phyloP scores from a whole-genome alignment of 2,113 vertebrate species.

The Poeciliopsis occidentalis region DNA sequence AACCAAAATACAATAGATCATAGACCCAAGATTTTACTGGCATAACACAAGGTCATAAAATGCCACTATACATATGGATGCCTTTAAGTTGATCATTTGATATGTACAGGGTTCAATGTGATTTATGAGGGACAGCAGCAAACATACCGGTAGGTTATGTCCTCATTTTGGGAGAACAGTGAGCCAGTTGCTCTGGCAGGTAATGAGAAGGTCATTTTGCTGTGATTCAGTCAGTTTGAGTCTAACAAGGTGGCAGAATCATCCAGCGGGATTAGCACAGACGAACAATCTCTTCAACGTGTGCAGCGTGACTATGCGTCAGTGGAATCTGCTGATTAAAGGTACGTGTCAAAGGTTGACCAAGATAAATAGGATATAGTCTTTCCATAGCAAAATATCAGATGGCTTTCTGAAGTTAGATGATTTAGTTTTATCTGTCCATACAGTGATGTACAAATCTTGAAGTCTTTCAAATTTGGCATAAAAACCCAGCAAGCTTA shows the following conservation, averaged over 20 bases:
- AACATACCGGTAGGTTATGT: slow-evolving; percentile 11
- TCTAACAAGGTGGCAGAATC: slow-evolving; percentile 60
- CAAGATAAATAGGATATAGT: not conserved
- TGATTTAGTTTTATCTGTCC: slow-evolving; percentile 20
- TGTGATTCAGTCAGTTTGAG: slow-evolving; percentile 59
- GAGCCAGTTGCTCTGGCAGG: slow-evolving; percentile 28
- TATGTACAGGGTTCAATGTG: not conserved
- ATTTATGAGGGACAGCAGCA: not conserved
- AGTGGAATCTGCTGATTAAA: slow-evolving; percentile 52
- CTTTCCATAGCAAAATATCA: not conserved
- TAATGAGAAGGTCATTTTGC: slow-evolving; percentile 62
- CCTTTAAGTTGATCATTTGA: not conserved
- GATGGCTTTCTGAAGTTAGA: not conserved
- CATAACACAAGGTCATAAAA: not conserved
- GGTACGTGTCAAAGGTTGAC: slow-evolving; percentile 9
- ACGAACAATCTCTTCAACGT: slow-evolving; percentile 59
- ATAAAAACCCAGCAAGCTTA: no score
- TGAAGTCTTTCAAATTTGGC: no score
- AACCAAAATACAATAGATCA: not conserved
- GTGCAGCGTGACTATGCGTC: slow-evolving; percentile 33
- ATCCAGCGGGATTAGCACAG: slow-evolving; percentile 60
- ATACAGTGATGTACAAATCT: not conserved
- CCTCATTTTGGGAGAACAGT: slow-evolving; percentile 27
- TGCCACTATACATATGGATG: not conserved
- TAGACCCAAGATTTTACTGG: not conserved